phyloP scores from a whole-genome alignment of 2,797 vertebrate species.

The Acrossocheilus fasciatus region DNA sequence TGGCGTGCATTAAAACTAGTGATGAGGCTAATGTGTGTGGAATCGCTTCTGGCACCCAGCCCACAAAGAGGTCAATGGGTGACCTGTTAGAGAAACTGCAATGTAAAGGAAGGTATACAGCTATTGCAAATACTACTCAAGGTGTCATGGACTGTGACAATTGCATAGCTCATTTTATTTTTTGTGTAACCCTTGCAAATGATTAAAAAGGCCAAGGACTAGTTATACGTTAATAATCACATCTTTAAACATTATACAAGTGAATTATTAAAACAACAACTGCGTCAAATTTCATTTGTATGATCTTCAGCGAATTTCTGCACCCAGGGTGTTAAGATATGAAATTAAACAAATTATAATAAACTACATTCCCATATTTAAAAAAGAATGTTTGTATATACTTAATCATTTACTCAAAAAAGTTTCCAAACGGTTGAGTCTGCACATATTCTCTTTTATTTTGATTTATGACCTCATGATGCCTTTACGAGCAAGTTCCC shows the following conservation, averaged over 20 bases:
- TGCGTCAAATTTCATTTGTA: background rate
- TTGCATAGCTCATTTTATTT: background rate
- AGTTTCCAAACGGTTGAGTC: slow-evolving; percentile 45
- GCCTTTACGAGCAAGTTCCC: slow-evolving; percentile 67
- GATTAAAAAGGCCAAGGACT: background rate
- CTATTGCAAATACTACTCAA: slow-evolving; percentile 22
- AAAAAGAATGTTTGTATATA: background rate
- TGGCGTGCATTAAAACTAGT: slow-evolving; percentile 72
- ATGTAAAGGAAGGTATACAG: slow-evolving; percentile 48
- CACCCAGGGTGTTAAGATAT: background rate
- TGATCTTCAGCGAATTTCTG: background rate
- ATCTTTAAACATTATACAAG: background rate
- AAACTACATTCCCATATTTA: background rate
- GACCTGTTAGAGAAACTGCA: slow-evolving; percentile 56
- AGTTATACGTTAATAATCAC: background rate
- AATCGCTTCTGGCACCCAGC: slow-evolving; percentile 69
- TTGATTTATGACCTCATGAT: slow-evolving; percentile 49
- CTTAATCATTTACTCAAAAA: slow-evolving; percentile 27
- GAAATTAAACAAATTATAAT: background rate
- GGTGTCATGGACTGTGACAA: background rate
- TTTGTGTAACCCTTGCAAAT: background rate
- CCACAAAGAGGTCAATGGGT: slow-evolving; percentile 63
- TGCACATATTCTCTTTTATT: slow-evolving; percentile 45
- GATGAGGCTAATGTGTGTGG: slow-evolving; percentile 80
- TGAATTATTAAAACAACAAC: background rate